phyloP scores from a whole-genome alignment of 2,888 invertebrate genomes.

The Melieria crassipennis region DNA sequence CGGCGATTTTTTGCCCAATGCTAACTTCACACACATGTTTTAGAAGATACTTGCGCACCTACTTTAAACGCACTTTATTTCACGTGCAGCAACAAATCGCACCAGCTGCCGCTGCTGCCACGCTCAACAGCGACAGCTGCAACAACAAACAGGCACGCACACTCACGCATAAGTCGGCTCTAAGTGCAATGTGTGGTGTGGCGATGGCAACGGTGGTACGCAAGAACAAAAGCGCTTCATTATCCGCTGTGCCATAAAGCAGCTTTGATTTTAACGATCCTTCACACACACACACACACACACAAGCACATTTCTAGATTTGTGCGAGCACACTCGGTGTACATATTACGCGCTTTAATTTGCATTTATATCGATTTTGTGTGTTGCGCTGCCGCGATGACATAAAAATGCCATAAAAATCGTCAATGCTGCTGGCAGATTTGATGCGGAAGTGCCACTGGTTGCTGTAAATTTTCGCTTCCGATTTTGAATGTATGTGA shows the following conservation, averaged over 20 bases:
- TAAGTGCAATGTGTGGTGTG: no score
- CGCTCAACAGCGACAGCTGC: no score
- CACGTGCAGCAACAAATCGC: no score
- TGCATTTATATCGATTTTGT: slow-evolving; percentile 57
- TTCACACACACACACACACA: slow-evolving; percentile 8
- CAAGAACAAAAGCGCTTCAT: slow-evolving; percentile 1
- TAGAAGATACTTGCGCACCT: no score
- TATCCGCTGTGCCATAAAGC: not conserved
- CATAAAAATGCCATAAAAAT: slow-evolving; percentile 18
- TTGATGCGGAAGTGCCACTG: not conserved
- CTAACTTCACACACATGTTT: no score
- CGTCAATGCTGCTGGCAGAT: not conserved
- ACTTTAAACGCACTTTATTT: no score
- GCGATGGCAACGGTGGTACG: not conserved
- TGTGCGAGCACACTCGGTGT: slow-evolving; percentile 4
- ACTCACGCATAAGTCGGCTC: no score
- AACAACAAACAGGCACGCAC: no score
- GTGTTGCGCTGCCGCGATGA: slow-evolving; percentile 5
- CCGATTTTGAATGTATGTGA: not conserved
- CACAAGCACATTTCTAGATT: slow-evolving; percentile 34
- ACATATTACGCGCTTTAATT: slow-evolving; percentile 50
- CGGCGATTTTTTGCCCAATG: no score
- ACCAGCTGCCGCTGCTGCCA: no score
- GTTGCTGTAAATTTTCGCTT: not conserved
- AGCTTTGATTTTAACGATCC: not conserved